Percentiles rank a stretch among this genome's conserved stretches.
phyloP scores from a whole-genome alignment of 2,113 vertebrate species.

The Gymnorhina tibicen region DNA sequence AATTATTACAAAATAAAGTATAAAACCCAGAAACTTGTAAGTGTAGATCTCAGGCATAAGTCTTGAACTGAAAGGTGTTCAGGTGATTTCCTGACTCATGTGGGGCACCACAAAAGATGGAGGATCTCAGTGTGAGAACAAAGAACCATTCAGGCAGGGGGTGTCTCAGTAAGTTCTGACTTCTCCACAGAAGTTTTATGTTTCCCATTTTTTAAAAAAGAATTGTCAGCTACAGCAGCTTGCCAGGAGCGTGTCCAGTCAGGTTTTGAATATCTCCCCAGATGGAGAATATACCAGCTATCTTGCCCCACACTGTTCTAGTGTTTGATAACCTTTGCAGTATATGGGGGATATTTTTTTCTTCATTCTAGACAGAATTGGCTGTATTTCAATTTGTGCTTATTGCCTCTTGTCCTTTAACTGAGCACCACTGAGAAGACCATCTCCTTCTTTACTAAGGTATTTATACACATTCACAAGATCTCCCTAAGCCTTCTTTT shows the following conservation, averaged over 20 bases:
- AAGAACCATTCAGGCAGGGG: not conserved
- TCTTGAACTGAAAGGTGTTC: not conserved
- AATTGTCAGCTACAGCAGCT: not conserved
- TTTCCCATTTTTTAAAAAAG: not conserved
- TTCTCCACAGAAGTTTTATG: not conserved
- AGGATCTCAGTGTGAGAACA: not conserved
- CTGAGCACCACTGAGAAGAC: not conserved
- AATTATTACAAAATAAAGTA: not conserved
- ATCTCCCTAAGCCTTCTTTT: not conserved
- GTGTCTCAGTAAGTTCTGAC: not conserved
- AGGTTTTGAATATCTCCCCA: not conserved
- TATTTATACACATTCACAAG: not conserved
- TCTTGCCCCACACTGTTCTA: not conserved
- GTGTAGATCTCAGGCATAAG: not conserved
- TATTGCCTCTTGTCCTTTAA: not conserved
- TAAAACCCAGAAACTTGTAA: not conserved
- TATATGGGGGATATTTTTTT: not conserved
- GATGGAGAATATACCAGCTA: not conserved
- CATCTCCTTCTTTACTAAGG: not conserved
- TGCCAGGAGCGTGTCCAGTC: not conserved
- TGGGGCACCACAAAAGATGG: not conserved
- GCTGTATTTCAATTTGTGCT: not conserved
- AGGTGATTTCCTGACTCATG: not conserved
- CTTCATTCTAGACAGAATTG: not conserved
- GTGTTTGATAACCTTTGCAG: not conserved